These are phyloP conservation scores for Lampropteryx suffumata DNA, from an alignment of 2,888 invertebrate species.

Conservation along the genomic window DNA sequence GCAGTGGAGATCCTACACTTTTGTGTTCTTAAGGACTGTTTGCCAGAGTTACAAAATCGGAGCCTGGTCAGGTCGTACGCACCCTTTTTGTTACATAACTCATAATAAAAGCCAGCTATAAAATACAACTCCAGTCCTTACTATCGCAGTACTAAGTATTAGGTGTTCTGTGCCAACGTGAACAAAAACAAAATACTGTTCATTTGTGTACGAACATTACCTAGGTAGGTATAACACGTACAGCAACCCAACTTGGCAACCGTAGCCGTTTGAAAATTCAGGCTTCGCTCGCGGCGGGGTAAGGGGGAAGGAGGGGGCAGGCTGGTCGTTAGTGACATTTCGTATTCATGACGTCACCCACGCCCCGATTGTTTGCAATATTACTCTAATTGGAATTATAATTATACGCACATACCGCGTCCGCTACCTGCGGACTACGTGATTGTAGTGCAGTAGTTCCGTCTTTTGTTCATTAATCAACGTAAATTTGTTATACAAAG, in stretches of 20 bases:
- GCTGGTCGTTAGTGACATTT: slow-evolving; percentile 80
- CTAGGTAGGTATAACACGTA: slow-evolving; percentile 29
- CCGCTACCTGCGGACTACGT: slow-evolving; percentile 51
- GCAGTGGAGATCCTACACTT: no score
- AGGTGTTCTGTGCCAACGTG: neutral
- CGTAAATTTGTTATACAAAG: slow-evolving; percentile 15
- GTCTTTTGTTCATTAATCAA: slow-evolving; percentile 34
- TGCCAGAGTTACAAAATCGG: no score
- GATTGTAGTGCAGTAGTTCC: slow-evolving; percentile 46
- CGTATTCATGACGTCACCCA: slow-evolving; percentile 80
- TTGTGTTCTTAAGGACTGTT: no score
- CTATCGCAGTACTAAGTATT: no score
- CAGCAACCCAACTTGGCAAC: slow-evolving; percentile 44
- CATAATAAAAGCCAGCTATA: no score
- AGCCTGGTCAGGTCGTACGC: no score
- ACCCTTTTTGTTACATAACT: no score
- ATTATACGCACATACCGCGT: slow-evolving; percentile 71
- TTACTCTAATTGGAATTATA: slow-evolving; percentile 82
- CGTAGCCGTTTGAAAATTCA: slow-evolving; percentile 73
- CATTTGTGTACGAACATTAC: slow-evolving; percentile 20
- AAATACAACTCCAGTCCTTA: no score
- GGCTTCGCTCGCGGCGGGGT: slow-evolving; percentile 55
- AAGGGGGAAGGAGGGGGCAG: slow-evolving; percentile 36
- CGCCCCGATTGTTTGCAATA: slow-evolving; percentile 82
- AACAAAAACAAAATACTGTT: slow-evolving; percentile 21